Evolutionary conservation across 1,140 invertebrate species (phyloP).

Genomic region (Achroia grisella): DNA sequence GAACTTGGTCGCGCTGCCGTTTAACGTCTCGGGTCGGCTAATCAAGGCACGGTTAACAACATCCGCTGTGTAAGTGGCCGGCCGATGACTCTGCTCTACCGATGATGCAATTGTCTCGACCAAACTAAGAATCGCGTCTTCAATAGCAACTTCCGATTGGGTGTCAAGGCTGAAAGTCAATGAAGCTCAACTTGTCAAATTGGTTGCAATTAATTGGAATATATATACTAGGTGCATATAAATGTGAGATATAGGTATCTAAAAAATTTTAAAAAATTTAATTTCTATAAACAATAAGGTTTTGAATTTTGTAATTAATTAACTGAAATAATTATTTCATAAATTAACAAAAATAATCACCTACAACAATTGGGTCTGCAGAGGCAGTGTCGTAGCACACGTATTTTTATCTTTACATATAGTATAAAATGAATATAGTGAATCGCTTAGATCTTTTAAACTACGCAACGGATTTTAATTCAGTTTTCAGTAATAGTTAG

Average conservation of each 20-base stretch:
- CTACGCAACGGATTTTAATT: no score
- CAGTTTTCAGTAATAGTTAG: no score
- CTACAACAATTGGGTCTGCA: no score
- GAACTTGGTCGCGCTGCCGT: constrained; percentile 63
- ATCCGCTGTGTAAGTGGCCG: constrained; percentile 62
- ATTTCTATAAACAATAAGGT: no score
- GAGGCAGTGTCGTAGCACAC: no score
- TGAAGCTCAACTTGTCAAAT: constrained; percentile 37
- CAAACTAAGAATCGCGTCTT: constrained; percentile 40
- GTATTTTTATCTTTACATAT: no score
- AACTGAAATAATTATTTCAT: no score
- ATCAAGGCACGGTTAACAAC: constrained; percentile 68
- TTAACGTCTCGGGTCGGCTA: constrained; percentile 64
- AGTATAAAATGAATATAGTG: no score
- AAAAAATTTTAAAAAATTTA: not conserved
- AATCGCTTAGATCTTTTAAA: no score
- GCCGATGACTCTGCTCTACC: constrained; percentile 56
- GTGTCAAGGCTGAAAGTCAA: constrained; percentile 62
- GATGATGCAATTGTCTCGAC: constrained; percentile 64
- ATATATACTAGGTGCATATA: not conserved
- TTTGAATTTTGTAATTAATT: no score
- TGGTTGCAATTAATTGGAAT: constrained; percentile 11
- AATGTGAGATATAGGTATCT: not conserved
- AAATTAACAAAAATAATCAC: no score
- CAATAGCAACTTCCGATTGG: constrained; percentile 64